A percentile compares a stretch with the other conserved stretches of the same genome.
These are phyloP conservation scores for Sebastes cheni DNA, from an alignment of 2,797 vertebrate genomes.

Conservation along the genomic window DNA sequence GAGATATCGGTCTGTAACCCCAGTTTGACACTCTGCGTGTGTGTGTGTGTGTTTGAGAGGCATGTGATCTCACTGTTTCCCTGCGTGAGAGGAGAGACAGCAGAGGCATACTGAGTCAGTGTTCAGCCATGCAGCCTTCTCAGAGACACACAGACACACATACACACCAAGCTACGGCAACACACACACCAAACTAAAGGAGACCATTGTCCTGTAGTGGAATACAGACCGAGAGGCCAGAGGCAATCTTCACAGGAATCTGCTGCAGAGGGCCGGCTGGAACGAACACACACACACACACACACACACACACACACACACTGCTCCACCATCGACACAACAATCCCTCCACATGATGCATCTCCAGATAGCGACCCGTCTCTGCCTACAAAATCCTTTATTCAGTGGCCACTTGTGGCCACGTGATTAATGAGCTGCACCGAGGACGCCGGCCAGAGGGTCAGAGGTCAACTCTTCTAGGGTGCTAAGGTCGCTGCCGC, in stretches of 20 bases:
- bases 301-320: background rate
- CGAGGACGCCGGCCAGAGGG: slow-evolving; percentile 37
- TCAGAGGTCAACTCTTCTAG: slow-evolving; percentile 54
- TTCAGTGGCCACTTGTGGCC: slow-evolving; percentile 14
- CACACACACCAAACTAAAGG: slow-evolving; percentile 56
- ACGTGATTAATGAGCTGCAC: slow-evolving; percentile 57
- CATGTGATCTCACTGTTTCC: slow-evolving; percentile 71
- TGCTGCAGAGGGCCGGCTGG: slow-evolving; percentile 35
- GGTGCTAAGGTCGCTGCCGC: slow-evolving; percentile 35
- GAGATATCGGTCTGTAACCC: slow-evolving; percentile 39
- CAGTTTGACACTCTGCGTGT: slow-evolving; percentile 34
- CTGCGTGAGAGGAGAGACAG: slow-evolving; percentile 62
- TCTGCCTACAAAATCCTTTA: slow-evolving; percentile 17
- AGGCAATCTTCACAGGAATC: slow-evolving; percentile 68
- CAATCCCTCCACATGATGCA: slow-evolving; percentile 20
- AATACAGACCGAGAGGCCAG: slow-evolving; percentile 49
- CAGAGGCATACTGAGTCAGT: slow-evolving; percentile 59
- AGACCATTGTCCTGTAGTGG: slow-evolving; percentile 69
- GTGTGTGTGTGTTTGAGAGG: slow-evolving; percentile 37
- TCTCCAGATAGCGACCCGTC: slow-evolving; percentile 21
- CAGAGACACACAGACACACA: slow-evolving; percentile 20
- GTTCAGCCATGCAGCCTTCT: slow-evolving; percentile 56
- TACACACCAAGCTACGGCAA: background rate
- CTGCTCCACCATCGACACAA: slow-evolving; percentile 10
- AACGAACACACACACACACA: background rate